Conservation (phyloP, 2,113 vertebrate genomes). For the Urocolius indicus region DNA sequence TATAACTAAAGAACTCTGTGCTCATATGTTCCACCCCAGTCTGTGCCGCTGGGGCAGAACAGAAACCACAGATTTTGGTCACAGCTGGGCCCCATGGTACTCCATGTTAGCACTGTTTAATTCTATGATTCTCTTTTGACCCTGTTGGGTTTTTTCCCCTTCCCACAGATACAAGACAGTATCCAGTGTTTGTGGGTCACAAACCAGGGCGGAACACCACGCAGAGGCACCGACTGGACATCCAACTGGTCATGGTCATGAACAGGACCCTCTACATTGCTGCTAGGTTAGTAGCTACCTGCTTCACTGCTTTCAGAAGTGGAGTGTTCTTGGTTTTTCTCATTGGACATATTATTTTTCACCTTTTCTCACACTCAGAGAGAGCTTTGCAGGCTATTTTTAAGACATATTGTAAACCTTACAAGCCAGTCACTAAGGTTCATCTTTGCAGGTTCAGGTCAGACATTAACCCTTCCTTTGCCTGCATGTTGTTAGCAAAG, state of each 20-base stretch:
- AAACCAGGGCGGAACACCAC: constrained; percentile 97
- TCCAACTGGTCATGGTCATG: constrained; percentile 96
- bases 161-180: constrained; percentile 94
- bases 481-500: background rate
- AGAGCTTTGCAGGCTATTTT: background rate
- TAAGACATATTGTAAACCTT: background rate
- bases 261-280: constrained; percentile 94
- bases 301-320: background rate
- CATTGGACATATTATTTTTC: background rate
- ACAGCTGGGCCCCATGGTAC: background rate
- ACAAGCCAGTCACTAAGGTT: background rate
- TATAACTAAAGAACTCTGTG: background rate
- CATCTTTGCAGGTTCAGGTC: background rate
- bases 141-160: background rate
- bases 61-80: background rate
- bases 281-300: constrained; percentile 84
- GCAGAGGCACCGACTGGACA: constrained; percentile 95
- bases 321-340: background rate
- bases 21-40: background rate
- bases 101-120: background rate
- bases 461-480: background rate
- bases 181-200: constrained; percentile 97
- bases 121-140: background rate
- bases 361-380: background rate
- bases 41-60: background rate